Conservation (phyloP, 2,888 invertebrate species). For the Pseudeuparius sepicola region DNA sequence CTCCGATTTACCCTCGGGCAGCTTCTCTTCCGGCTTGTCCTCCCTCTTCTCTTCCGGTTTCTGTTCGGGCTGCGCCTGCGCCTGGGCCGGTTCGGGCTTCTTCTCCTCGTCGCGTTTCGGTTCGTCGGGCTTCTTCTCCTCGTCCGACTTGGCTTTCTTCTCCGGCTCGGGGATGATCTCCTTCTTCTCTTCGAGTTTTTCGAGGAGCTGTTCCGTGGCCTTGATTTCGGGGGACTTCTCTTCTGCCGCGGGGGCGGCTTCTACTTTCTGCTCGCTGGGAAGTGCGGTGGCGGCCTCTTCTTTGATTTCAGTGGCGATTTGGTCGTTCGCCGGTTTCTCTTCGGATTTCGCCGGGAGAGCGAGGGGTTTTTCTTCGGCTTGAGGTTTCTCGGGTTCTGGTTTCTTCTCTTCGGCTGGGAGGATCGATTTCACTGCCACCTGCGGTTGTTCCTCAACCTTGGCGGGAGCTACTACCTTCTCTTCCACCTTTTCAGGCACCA, state of each 20-base stretch:
- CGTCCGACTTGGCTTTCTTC: slow-evolving; percentile 26
- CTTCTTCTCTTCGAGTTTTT: slow-evolving; percentile 4
- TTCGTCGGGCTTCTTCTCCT: slow-evolving; percentile 15
- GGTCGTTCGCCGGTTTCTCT: slow-evolving; percentile 20
- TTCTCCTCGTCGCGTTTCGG: slow-evolving; percentile 9
- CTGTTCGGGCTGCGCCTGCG: slow-evolving; percentile 12
- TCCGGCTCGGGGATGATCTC: slow-evolving; percentile 17
- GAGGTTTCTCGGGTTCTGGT: slow-evolving; percentile 24
- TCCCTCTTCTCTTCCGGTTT: slow-evolving; percentile 1
- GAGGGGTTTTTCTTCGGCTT: slow-evolving; percentile 35
- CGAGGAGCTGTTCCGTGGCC: slow-evolving; percentile 12
- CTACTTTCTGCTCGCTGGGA: slow-evolving; percentile 31
- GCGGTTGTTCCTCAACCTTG: slow-evolving; percentile 10
- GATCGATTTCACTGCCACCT: neutral
- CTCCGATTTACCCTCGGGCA: slow-evolving; percentile 18
- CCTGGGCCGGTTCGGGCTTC: slow-evolving; percentile 21
- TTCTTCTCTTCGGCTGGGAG: too few species aligned
- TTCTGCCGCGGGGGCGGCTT: slow-evolving; percentile 26
- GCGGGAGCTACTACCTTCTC: slow-evolving; percentile 7
- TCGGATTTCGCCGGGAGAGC: slow-evolving; percentile 35
- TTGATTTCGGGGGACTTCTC: slow-evolving; percentile 26
- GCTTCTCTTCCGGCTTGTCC: slow-evolving; percentile 15
- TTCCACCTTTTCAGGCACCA: neutral
- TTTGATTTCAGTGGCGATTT: slow-evolving; percentile 25
- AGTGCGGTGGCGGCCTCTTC: slow-evolving; percentile 25